Conservation (phyloP, 2,113 vertebrate genomes). For the Lophura nycthemera region DNA sequence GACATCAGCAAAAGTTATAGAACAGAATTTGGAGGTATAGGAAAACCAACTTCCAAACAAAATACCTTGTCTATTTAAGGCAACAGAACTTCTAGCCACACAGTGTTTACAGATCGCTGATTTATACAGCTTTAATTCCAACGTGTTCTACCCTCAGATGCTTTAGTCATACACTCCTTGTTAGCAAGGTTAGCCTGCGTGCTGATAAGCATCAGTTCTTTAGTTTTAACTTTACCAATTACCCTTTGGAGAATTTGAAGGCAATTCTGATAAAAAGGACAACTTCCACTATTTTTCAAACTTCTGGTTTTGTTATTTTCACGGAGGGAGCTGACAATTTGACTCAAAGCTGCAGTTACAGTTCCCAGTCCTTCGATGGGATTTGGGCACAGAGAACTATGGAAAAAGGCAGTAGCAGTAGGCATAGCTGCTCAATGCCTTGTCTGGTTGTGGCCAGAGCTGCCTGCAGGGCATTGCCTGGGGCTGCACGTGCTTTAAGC, state of each 20-base stretch:
- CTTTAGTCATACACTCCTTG: not conserved
- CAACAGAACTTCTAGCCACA: not conserved
- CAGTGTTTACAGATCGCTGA: not conserved
- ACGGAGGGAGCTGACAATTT: rapidly evolving
- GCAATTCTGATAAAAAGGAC: not conserved
- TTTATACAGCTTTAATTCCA: not conserved
- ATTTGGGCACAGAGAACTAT: rapidly evolving
- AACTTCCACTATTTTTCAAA: not conserved
- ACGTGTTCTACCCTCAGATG: not conserved
- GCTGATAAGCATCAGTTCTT: not conserved
- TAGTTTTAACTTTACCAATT: not conserved
- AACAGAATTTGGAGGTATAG: not conserved
- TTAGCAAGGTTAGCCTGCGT: not conserved
- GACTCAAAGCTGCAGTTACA: not conserved
- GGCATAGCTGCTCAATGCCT: rapidly evolving
- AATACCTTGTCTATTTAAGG: not conserved
- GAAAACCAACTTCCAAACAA: not conserved
- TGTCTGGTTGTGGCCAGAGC: not conserved
- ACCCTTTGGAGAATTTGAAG: not conserved
- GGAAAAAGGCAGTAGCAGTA: no score
- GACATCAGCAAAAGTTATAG: rapidly evolving
- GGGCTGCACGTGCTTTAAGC: not conserved
- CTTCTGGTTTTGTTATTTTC: not conserved
- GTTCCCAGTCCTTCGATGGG: not conserved
- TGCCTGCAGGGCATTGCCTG: not conserved